A percentile compares a stretch with the other conserved stretches of the same genome.
Conservation (phyloP, 1,140 invertebrate genomes). For the Drosophila tropicalis region DNA sequence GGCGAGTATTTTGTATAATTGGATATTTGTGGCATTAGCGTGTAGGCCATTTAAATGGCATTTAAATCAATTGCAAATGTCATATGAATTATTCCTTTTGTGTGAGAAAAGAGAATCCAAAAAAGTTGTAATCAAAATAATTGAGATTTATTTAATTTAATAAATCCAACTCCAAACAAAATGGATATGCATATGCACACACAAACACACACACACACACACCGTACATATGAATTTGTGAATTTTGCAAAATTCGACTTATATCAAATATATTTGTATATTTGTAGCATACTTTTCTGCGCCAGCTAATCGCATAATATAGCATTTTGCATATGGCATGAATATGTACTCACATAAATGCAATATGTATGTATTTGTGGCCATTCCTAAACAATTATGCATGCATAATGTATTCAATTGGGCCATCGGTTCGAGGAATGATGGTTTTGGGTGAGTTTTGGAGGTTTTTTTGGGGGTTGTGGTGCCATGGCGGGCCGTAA, state of each 20-base stretch:
- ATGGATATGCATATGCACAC: neutral
- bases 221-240: neutral
- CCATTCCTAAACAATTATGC: conserved; percentile 64
- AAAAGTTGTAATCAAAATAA: conserved; percentile 6
- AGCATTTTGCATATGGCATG: conserved; percentile 2
- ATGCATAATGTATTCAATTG: conserved; percentile 64
- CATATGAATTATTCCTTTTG: conserved; percentile 7
- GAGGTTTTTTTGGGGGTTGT: conserved; percentile 24
- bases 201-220: no score
- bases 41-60: conserved; percentile 31
- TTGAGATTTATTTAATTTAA: conserved; percentile 12
- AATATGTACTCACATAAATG: conserved; percentile 1
- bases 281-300: neutral
- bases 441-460: neutral
- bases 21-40: conserved; percentile 56
- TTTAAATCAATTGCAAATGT: conserved; percentile 61
- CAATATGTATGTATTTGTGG: conserved; percentile 28
- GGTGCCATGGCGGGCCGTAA: neutral
- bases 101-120: neutral
- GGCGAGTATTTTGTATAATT: conserved; percentile 49
- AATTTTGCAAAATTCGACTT: neutral
- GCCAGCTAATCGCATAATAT: conserved; percentile 9
- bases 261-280: neutral
- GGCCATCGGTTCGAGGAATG: conserved; percentile 17
- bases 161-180: neutral